Base-by-base conservation (phyloP, 30 jellyfish, hydroid and myxozoan genomes). In the Hydractinia symbiolongicarpus region DNA sequence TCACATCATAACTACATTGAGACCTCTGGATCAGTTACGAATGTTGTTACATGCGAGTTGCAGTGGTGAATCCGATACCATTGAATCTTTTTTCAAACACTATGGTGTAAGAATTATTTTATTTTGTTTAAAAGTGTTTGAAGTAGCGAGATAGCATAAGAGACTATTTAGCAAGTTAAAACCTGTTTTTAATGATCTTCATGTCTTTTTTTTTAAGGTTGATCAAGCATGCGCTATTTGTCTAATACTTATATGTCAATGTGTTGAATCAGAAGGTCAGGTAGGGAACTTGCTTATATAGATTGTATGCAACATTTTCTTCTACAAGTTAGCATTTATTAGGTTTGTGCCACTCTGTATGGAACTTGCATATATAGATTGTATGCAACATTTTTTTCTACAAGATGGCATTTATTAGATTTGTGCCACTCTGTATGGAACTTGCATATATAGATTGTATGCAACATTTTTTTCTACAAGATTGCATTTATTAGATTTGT, bases 11-110 rank as follows among this genome's bases (percentile, higher is more conserved):
- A 86, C 95, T 56, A 86, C 98, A 7, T 85, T 86, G 49, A 86
- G 96, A 13, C 98, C 98, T n/a, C 67, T 91, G 55, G 98, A 91
- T 74, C 95, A 91, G 78, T 82, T 91, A 17, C 94, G 96, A 50
- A 55, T 72, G 14, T 79, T 84, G 5, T 88, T 91, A 66, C 66
- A 76, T 8, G 88, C 86, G 4, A 73, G 92, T 50, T 88, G 90
- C 17, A 67, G 84, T 73, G 95, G 93, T 19, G 92, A 81, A 54
- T 74, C 98, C 5, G 96, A 83, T 17, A 71, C 86, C 14, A 62
- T 91, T 50, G 98, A 88, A 58, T 69, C 83, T 6, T 91, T 82
- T 70, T 91, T 91, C 83, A 62, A 83, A 16, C 86, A 82, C n/a
- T 91, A 84, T 81, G 98, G 98, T 78, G 98, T 91, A 73, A 81